phyloP scores from a whole-genome alignment of 2,888 invertebrate species.

The Pycnomerus fuliginosus region DNA sequence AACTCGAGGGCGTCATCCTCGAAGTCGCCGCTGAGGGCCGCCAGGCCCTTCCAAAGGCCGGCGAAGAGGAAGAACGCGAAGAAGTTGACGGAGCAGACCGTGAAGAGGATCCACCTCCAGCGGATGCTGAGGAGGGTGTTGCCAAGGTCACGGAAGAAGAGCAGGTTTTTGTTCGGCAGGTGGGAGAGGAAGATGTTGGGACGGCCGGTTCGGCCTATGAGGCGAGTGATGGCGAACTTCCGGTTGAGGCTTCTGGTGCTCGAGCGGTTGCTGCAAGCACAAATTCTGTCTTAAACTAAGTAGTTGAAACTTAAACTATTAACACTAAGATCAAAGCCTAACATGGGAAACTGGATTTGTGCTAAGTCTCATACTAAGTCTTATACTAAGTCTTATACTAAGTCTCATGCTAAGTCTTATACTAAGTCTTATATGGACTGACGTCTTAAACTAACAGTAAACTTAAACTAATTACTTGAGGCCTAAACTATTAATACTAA shows the following conservation, averaged over 20 bases:
- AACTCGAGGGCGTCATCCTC: slow-evolving; percentile 26
- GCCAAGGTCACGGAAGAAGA: slow-evolving; percentile 57
- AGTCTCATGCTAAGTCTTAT: no score
- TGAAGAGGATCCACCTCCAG: slow-evolving; percentile 70
- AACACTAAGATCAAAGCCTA: no score
- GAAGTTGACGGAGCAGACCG: slow-evolving; percentile 40
- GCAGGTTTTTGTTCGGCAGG: slow-evolving; percentile 35
- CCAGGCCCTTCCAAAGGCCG: slow-evolving; percentile 36
- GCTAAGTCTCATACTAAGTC: no score
- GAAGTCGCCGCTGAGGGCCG: slow-evolving; percentile 38
- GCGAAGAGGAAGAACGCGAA: slow-evolving; percentile 36
- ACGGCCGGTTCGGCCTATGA: slow-evolving; percentile 38
- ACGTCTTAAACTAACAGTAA: no score
- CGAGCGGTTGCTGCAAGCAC: no score
- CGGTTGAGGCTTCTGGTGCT: slow-evolving; percentile 1
- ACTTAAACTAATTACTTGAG: no score
- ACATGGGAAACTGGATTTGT: no score
- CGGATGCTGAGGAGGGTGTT: slow-evolving; percentile 68
- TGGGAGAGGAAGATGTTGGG: slow-evolving; percentile 35
- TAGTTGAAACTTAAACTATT: no score
- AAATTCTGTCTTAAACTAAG: no score
- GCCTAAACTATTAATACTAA: no score
- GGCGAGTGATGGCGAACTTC: slow-evolving; percentile 20
- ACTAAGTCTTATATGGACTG: no score
- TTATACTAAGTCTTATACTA: no score